Evolutionary conservation across 2,113 vertebrate genomes (phyloP), one percentile per base, ranked within the genome.

Genomic region (Oenanthe oenanthe): DNA sequence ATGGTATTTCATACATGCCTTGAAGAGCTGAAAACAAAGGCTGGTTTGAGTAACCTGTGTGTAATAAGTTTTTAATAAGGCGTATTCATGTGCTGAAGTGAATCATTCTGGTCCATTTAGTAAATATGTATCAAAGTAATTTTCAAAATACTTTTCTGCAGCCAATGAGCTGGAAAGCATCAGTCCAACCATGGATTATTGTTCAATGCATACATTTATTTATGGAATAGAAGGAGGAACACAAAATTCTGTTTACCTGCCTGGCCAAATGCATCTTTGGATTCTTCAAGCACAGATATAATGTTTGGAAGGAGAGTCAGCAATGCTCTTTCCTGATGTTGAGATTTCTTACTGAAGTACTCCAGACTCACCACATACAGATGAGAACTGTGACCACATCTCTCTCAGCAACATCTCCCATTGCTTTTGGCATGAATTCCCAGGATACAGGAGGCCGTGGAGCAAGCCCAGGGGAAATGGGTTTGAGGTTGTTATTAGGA

Each of bases 61-160:
- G 94, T 88, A 95, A 96, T 89, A 93, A 95, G 73, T 89, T 97
- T 95, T 97, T 96, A 95, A 96, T 83, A 96, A 96, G 93, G 92
- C 60, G 76, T 67, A 86, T 96, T 91, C 83, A 51, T 81, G 77
- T 94, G 93, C 85, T 58, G 60, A 80, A 88, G 82, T 75, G 83
- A 97, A 93, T 94, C 81, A 95, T 97, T 97, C 93, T 72, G 73
- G 95, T 93, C 95, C 96, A 96, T 89, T 98, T 96, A 93, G 95
- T 97, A 97, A 97, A 97, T 95, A 97, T 31, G 58, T 96, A 96
- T 97, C 97, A 94, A 95, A 97, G 96, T 95, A 92, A 97, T 98
- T 97, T 97, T 94, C 71, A 70, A 95, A 97, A 96, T 94, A 95
- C 87, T 97, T 95, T 97, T 62, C 47, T 93, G 43, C 53, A 97